Evolutionary conservation across 2,113 vertebrate species (phyloP).

Genomic region (Scomber colias): DNA sequence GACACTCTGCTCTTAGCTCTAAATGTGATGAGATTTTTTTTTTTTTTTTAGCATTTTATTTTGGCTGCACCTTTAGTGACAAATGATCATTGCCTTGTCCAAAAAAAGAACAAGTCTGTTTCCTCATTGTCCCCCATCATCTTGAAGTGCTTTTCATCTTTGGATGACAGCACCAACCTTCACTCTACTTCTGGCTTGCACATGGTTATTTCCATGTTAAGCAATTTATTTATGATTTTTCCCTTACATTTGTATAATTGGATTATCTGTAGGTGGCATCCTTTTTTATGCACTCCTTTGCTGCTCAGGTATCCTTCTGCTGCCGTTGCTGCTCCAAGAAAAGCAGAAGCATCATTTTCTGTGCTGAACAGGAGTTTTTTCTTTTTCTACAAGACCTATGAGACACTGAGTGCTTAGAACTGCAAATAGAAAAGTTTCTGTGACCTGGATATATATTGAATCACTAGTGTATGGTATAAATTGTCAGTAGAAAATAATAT

Average conservation of each 20-base stretch:
- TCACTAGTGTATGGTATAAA: not conserved
- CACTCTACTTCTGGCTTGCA: slow-evolving; percentile 13
- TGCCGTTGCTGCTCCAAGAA: slow-evolving; percentile 5
- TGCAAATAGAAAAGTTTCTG: slow-evolving; percentile 21
- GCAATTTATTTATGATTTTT: not conserved
- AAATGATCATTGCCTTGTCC: slow-evolving; percentile 43
- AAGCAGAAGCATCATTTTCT: slow-evolving; percentile 19
- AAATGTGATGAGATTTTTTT: slow-evolving; percentile 35
- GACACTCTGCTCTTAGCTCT: slow-evolving; percentile 16
- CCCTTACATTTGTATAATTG: not conserved
- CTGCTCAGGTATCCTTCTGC: not conserved
- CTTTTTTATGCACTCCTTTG: not conserved
- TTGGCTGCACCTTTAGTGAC: slow-evolving; percentile 41
- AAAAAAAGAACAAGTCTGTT: slow-evolving; percentile 22
- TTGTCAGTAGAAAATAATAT: not conserved
- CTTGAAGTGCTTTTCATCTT: slow-evolving; percentile 55
- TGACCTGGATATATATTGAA: slow-evolving; percentile 14
- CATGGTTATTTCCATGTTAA: slow-evolving; percentile 20
- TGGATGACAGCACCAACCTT: not conserved
- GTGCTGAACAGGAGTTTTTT: slow-evolving; percentile 16
- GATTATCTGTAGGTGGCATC: not conserved
- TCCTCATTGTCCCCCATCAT: slow-evolving; percentile 32
- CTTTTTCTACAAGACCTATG: slow-evolving; percentile 1
- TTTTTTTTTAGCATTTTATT: slow-evolving; percentile 14
- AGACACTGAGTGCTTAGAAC: not conserved